These are phyloP conservation scores for Villa cingulata DNA, from an alignment of 2,888 invertebrate genomes.

Conservation along the genomic window DNA sequence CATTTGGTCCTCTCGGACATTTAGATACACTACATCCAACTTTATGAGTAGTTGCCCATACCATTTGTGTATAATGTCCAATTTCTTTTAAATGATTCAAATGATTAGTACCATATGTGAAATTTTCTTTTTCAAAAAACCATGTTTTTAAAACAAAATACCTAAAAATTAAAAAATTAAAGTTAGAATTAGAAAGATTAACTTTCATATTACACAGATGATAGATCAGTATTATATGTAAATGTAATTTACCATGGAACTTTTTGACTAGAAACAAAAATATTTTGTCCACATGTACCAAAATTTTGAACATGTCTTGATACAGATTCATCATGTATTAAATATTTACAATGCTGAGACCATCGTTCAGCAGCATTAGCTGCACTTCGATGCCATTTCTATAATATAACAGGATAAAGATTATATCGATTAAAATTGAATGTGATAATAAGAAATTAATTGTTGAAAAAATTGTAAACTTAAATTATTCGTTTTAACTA, in stretches of 20 bases:
- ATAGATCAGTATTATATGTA: not conserved
- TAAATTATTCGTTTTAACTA: not conserved
- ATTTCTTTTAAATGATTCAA: conserved; percentile 48
- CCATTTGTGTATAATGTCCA: conserved; percentile 74
- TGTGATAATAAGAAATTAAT: too few relatives aligned
- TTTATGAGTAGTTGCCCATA: conserved; percentile 64
- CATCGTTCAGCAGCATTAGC: conserved; percentile 60
- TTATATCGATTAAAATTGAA: too few relatives aligned
- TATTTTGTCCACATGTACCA: conserved; percentile 68
- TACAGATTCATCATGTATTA: conserved; percentile 53
- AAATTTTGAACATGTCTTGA: conserved; percentile 45
- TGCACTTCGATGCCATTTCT: conserved; percentile 62
- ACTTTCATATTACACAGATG: too few relatives aligned
- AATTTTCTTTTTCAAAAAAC: conserved; percentile 61
- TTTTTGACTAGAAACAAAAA: conserved; percentile 64
- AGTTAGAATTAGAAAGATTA: too few relatives aligned
- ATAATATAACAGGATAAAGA: conserved; percentile 18
- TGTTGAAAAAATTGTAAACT: too few relatives aligned
- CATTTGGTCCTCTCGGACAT: conserved; percentile 48
- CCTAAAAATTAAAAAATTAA: conserved; percentile 38
- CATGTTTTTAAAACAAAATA: conserved; percentile 65
- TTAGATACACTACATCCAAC: conserved; percentile 63
- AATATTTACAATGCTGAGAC: conserved; percentile 54
- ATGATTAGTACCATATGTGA: conserved; percentile 50
- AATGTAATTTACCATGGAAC: conserved; percentile 54